phyloP scores from a whole-genome alignment of 2,888 invertebrate species.

The Protodeltote pygarga region DNA sequence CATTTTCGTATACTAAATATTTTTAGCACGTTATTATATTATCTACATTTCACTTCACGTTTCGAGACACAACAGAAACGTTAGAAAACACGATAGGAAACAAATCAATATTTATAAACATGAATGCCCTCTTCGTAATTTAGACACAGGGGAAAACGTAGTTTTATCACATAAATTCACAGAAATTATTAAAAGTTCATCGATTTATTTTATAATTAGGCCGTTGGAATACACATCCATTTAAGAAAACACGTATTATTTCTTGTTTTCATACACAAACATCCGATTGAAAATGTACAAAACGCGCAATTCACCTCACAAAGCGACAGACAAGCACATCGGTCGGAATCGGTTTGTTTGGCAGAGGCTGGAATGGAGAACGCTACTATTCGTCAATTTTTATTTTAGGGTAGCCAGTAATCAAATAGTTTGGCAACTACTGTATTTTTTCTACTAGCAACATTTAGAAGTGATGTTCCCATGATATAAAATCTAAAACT shows the following conservation, averaged over 20 bases:
- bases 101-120: constrained; percentile 87
- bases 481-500: too few relatives aligned
- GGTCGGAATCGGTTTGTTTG: constrained; percentile 70
- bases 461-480: constrained; percentile 15
- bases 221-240: constrained; percentile 55
- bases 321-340: constrained; percentile 63
- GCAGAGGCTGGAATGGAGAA: constrained; percentile 24
- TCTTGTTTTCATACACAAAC: constrained; percentile 75
- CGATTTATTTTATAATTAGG: constrained; percentile 8
- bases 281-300: constrained; percentile 55
- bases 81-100: constrained; percentile 58
- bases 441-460: constrained; percentile 7
- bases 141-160: constrained; percentile 52
- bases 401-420: constrained; percentile 41
- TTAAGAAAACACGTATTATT: constrained; percentile 58
- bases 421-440: not conserved
- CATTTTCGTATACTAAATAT: constrained; percentile 62
- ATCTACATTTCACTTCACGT: constrained; percentile 78
- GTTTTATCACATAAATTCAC: constrained; percentile 54
- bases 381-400: constrained; percentile 59
- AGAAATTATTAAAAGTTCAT: constrained; percentile 35
- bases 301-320: constrained; percentile 49
- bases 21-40: constrained; percentile 50
- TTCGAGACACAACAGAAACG: constrained; percentile 60
- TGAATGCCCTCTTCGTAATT: constrained; percentile 73